Evolutionary conservation across 2,797 vertebrate species (phyloP).

Genomic region (Galagoides demidoff): DNA sequence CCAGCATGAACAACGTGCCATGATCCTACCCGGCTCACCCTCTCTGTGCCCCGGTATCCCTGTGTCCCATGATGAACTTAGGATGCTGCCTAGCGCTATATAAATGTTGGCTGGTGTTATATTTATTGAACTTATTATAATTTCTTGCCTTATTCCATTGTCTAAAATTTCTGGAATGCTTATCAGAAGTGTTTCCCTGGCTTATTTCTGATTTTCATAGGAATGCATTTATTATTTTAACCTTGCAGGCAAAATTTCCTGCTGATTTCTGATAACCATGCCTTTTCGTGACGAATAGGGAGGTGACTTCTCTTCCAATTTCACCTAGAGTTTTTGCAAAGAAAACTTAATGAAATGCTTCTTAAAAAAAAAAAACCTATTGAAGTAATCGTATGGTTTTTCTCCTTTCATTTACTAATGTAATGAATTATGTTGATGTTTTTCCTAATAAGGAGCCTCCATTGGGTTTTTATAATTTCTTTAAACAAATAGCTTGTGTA

Average conservation of each 20-base stretch:
- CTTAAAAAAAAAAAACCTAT: conserved; percentile 57
- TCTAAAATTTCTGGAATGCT: conserved; percentile 37
- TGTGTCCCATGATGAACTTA: not conserved
- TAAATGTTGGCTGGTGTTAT: not conserved
- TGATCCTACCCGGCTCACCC: not conserved
- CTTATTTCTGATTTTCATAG: not conserved
- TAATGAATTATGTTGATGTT: conserved; percentile 75
- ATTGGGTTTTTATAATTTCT: conserved; percentile 73
- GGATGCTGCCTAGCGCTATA: not conserved
- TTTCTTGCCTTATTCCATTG: conserved; percentile 48
- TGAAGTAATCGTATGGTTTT: conserved; percentile 75
- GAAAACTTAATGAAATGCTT: conserved; percentile 78
- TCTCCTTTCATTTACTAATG: conserved; percentile 78
- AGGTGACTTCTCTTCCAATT: conserved; percentile 60
- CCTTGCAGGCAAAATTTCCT: not conserved
- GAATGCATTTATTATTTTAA: conserved; percentile 13
- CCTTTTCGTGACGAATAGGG: not conserved
- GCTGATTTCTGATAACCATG: conserved; percentile 52
- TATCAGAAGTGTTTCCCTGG: not conserved
- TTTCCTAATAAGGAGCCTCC: conserved; percentile 64
- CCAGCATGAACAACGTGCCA: fast-evolving
- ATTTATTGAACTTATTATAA: not conserved
- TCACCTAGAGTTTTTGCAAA: conserved; percentile 66
- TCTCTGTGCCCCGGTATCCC: not conserved
- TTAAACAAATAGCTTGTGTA: conserved; percentile 67